Evolutionary conservation across 2,888 invertebrate species (phyloP), one percentile per base, ranked within the genome.

Genomic region (Arge pagana): DNA sequence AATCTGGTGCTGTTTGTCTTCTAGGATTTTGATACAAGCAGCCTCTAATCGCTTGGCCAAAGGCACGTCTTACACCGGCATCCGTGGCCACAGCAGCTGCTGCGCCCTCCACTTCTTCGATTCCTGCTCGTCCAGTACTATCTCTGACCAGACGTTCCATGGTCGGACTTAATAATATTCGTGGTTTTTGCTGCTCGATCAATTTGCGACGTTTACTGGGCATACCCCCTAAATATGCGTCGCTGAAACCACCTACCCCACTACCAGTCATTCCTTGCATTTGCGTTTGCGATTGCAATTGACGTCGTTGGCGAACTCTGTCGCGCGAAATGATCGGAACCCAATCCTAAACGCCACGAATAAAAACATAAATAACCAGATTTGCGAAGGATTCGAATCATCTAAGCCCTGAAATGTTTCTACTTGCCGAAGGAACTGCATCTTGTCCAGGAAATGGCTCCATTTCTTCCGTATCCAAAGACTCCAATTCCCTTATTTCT

Each of bases 181-280:
- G 69, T 23, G 75, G 73, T 52, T 74, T 76, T 48, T 74, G 80
- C 74, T 79, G 78, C 66, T 79, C 83, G 72, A 83, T 82, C 68
- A 93, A 82, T 74, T 92, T 90, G 58, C 95, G 87, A 54, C 94
- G 84, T 76, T 94, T 92, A 31, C 89, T 86, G 10, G 96, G 93
- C 87, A 96, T 89, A 8, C 93, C 92, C 6, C 89, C 85, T 36
- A 95, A 79, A 76, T 96, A 96, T 0, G 92, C 93, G 78, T 96
- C 95, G 70, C 95, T 95, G 74, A 88, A 89, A 21, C 89, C 85
- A 1, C 71, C 58, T 8, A 71, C 62, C 1, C 63, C 64, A n/a
- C 59, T 61, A 6, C 62, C 64, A 8, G 66, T 59, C 31, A 68
- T 57, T 16, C 63, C 59, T 18, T 65, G 58, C 50, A 61, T 54